Percentiles rank a stretch among this genome's conserved stretches.
Conservation (phyloP, 2,113 vertebrate species). For the Emydocephalus ijimae region DNA sequence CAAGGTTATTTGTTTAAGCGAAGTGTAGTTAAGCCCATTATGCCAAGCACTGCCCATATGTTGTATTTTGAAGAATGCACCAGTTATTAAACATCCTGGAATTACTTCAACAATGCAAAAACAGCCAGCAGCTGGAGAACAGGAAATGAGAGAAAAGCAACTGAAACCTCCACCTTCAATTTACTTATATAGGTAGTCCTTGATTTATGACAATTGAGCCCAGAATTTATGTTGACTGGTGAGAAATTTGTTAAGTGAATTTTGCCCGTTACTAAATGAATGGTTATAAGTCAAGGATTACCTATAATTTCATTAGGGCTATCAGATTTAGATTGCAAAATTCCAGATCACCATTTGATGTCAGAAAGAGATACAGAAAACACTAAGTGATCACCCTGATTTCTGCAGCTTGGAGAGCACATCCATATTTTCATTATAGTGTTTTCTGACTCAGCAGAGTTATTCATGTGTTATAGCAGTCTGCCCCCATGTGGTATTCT, state of each 20-base stretch:
- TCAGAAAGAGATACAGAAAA: neutral
- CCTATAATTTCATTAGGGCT: neutral
- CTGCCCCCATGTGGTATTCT: constrained; percentile 11
- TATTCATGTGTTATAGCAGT: neutral
- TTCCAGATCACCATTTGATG: neutral
- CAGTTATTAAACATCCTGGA: neutral
- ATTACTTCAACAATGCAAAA: neutral
- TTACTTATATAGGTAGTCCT: neutral
- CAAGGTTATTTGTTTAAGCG: neutral
- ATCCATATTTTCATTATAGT: neutral
- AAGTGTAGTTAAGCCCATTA: neutral
- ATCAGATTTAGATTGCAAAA: neutral
- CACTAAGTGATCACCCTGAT: neutral
- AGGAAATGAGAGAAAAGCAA: neutral
- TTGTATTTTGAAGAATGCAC: neutral
- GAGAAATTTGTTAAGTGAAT: too few species aligned
- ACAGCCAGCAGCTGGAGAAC: neutral
- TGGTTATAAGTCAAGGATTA: too few species aligned
- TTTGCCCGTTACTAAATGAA: too few species aligned
- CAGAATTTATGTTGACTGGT: too few species aligned
- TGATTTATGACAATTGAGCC: too few species aligned
- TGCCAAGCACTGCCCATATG: neutral
- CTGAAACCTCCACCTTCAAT: neutral
- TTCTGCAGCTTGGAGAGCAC: neutral
- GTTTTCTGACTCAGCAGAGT: neutral